phyloP scores from a whole-genome alignment of 2,888 invertebrate species.

The Cenopis cana region DNA sequence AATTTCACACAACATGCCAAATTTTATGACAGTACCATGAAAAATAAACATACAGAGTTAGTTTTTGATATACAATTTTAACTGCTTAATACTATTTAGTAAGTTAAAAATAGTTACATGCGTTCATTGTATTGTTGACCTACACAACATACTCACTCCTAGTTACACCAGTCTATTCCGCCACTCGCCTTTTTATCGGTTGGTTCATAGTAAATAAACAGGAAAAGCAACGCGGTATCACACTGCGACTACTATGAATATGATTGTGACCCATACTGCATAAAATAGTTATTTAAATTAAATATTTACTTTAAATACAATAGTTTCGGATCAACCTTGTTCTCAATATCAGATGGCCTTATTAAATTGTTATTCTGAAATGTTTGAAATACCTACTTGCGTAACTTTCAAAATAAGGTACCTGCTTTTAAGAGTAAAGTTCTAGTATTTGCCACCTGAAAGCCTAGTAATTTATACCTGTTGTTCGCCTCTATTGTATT shows the following conservation, averaged over 20 bases:
- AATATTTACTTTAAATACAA: conserved; percentile 8
- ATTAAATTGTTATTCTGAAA: conserved; percentile 4
- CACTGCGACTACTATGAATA: not conserved
- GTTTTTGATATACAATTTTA: too few species aligned
- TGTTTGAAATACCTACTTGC: not conserved
- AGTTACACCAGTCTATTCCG: not conserved
- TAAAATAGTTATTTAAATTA: not conserved
- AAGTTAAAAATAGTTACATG: too few species aligned
- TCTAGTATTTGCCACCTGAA: not conserved
- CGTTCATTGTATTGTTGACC: too few species aligned
- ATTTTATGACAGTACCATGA: too few species aligned
- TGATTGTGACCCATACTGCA: not conserved
- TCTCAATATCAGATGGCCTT: not conserved
- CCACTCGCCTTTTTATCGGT: conserved; percentile 5
- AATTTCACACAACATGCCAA: too few species aligned
- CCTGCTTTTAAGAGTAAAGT: too few species aligned
- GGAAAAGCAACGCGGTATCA: conserved; percentile 20
- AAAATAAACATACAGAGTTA: too few species aligned
- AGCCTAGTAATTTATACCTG: too few species aligned
- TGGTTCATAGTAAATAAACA: conserved; percentile 26
- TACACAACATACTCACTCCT: not conserved
- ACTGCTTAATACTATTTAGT: too few species aligned
- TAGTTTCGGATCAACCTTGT: conserved; percentile 10
- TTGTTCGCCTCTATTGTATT: too few species aligned
- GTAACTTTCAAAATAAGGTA: not conserved